Conservation (phyloP, 2,113 vertebrate species). For the Phrynocephalus versicolor region DNA sequence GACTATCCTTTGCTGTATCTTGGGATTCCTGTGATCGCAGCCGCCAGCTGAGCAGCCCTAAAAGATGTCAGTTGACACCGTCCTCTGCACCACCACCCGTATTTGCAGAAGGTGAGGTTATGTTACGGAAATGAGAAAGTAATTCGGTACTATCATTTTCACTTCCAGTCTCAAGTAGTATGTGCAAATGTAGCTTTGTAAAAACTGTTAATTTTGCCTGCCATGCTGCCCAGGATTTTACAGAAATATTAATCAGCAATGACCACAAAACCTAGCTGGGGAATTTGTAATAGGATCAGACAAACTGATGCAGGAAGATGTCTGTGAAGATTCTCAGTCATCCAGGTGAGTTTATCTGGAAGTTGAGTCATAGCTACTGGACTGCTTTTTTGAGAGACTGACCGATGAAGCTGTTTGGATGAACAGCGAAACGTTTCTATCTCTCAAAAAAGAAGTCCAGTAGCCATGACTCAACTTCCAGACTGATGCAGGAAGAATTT, state of each 20-base stretch:
- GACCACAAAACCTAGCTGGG: not conserved
- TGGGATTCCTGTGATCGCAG: slow-evolving; percentile 31
- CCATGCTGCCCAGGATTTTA: not conserved
- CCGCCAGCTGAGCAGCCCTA: slow-evolving; percentile 19
- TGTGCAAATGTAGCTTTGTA: not conserved
- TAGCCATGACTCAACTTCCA: too few relatives aligned
- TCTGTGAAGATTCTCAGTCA: too few relatives aligned
- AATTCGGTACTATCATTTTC: not conserved
- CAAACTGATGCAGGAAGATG: not conserved
- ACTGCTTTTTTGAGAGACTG: too few relatives aligned
- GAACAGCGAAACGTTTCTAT: too few relatives aligned
- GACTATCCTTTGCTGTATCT: not conserved
- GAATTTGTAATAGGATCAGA: not conserved
- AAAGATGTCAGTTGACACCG: not conserved
- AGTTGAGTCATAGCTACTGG: too few relatives aligned
- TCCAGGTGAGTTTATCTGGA: too few relatives aligned
- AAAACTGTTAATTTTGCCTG: not conserved
- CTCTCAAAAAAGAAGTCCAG: too few relatives aligned
- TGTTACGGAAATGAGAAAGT: not conserved
- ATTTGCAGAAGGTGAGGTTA: not conserved
- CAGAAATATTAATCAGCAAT: not conserved
- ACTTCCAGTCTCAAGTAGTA: too few relatives aligned
- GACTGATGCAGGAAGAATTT: not conserved
- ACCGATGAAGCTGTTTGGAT: too few relatives aligned
- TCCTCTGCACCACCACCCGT: not conserved